Evolutionary conservation across 2,113 vertebrate species (phyloP).

Genomic region (Bufo gargarizans): DNA sequence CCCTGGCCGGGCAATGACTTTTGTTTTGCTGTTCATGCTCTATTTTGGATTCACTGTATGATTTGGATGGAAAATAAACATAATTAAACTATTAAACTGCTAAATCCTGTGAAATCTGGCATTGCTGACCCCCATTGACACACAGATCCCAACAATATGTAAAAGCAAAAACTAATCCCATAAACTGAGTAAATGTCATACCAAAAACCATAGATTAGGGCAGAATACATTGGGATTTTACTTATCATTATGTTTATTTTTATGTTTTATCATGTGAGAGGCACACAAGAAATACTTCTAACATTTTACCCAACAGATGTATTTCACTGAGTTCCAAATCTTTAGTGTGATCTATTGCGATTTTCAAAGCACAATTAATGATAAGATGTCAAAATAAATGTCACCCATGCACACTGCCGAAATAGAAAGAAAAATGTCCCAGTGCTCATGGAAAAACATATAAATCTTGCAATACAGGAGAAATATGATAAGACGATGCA

Average conservation of each 20-base stretch:
- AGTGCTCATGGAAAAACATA: not conserved
- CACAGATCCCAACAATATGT: too few relatives aligned
- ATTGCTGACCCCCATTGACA: too few relatives aligned
- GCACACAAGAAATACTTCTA: not conserved
- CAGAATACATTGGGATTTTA: too few relatives aligned
- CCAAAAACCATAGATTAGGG: too few relatives aligned
- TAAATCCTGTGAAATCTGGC: too few relatives aligned
- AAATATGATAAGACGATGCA: not conserved
- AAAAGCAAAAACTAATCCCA: too few relatives aligned
- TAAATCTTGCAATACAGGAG: not conserved
- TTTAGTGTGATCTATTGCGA: not conserved
- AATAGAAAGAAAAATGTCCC: not conserved
- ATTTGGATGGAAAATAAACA: too few relatives aligned
- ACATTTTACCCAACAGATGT: not conserved
- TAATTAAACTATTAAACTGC: too few relatives aligned
- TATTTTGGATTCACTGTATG: too few relatives aligned
- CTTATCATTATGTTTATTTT: not conserved
- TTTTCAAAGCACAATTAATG: slow-evolving; percentile 21
- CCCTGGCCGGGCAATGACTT: too few relatives aligned
- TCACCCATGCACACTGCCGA: not conserved
- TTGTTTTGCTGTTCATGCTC: too few relatives aligned
- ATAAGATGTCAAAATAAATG: slow-evolving; percentile 33
- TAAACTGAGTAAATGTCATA: too few relatives aligned
- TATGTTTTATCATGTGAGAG: not conserved
- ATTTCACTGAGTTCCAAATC: slow-evolving; percentile 4